Evolutionary conservation across 2,888 invertebrate genomes (phyloP), one percentile per base, ranked within the genome.

Genomic region (Dicycla oo): DNA sequence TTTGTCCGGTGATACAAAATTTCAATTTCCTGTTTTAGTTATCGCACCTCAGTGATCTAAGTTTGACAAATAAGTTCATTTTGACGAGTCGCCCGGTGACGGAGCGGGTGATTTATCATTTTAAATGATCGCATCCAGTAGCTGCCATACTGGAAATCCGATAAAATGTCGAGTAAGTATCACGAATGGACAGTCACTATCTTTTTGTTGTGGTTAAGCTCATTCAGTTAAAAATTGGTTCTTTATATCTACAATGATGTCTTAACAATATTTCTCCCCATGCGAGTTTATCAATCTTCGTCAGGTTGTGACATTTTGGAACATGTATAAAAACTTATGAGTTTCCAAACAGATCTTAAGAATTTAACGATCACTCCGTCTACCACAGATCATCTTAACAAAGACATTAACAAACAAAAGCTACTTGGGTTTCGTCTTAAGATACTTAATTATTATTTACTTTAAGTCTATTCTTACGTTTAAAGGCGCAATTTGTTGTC

Each of bases 21-120:
- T 95, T 94, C 95, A 95, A 95, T 95, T 95, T 95, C 95, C 95
- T 95, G 94, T 91, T 91, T 89, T 87, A 88, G 87, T 95, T 95
- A 95, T 95, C 95, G 87, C 83, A 82, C 84, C 86, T 83, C 89
- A 88, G 88, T 93, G 93, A 95, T 95, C 95, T 94, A 90, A 91
- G 92, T 94, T 94, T 95, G 95, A 95, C 95, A 95, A 95, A 95
- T 95, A 94, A 93, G 94, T 93, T 95, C 93, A 93, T 95, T 95
- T 94, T 95, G 95, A 95, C 94, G 94, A 93, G 93, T 91, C 91
- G 88, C 87, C 81, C 90, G 87, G 91, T 91, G 93, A 93, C 90
- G 92, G 90, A 90, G 89, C 86, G 82, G 86, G 91, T 87, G 87
- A 93, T 94, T 92, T 92, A 93, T 94, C 92, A 93, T 92, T 88